Evolutionary conservation across 2,888 invertebrate species (phyloP), one percentile per base, ranked within the genome.

Genomic region (Plusia festucae): DNA sequence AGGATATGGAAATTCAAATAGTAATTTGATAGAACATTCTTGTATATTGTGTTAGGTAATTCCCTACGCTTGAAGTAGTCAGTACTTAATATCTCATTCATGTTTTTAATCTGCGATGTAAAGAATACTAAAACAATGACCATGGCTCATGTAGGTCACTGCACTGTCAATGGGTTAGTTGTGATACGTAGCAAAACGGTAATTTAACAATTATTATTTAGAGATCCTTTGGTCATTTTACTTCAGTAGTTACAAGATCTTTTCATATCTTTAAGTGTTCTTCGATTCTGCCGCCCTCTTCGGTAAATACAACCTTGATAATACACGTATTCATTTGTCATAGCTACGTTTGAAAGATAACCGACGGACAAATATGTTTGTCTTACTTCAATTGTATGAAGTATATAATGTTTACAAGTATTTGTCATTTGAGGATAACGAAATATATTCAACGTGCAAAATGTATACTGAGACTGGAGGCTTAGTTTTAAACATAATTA

Each of bases 281-380:
- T n/a, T n/a, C 0, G n/a, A n/a, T n/a, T 40, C n/a, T 15, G 34
- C 15, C 4, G 34, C 15, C 34, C 34, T 34, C 34, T 34, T 34
- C 34, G 13, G 15, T 34, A 15, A 34, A 13, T 15, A 15, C 0
- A 34, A 0, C n/a, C 40, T n/a, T 40, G 5, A 15, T 13, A 13
- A 34, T 34, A 40, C 7, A n/a, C 40, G 6, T 15, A 40, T 3
- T 40, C 15, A 40, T 40, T 40, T n/a, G n/a, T 40, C 40, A 13
- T 34, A 34, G 34, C 15, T 13, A 40, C 40, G 4, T n/a, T n/a
- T 5, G n/a, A 34, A 9, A 53, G 56, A 66, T 73, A 66, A 69
- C 56, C n/a, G 32, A 15, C 7, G 0, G 20, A 54, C 40, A 59
- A 73, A 60, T 68, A 67, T 67, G 74, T 68, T 70, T 40, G 67